Evolutionary conservation across 2,113 vertebrate genomes (phyloP), one percentile per base, ranked within the genome.

Genomic region (Microcebus jonahi): DNA sequence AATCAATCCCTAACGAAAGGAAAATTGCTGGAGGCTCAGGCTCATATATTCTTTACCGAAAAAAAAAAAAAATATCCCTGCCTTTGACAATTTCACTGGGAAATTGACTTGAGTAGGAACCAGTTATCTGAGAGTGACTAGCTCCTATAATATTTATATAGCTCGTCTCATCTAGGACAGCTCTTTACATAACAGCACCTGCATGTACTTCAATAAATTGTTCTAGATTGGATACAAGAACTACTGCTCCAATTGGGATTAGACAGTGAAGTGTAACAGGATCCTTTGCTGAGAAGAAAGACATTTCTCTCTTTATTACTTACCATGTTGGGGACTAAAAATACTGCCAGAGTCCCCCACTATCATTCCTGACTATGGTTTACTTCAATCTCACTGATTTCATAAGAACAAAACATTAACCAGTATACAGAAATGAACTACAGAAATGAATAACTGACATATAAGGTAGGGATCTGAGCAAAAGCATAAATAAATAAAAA

Each of bases 361-460:
- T 67, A 12, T 53, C 25, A 42, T 31, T 11, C 3, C 9, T 55
- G 42, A 34, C 8, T 67, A 76, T 5, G 68, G 31, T 42, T 65
- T 57, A 88, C 48, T 79, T 76, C 75, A 90, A 50, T 79, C 36
- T 90, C 63, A 88, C 23, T 84, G 25, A 88, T 86, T 97, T 91
- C 50, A 21, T 34, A 90, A 80, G 76, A 96, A 98, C 79, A 59
- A 61, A 55, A 88, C 68, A 73, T 31, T 83, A 87, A 95, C 20
- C 21, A 88, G 86, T n/a, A 2, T 91, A 96, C 42, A 42, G 83
- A 94, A 80, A 83, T 65, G 15, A 90, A 61, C 8, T 20, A 61
- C 23, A 75, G 23, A 90, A 87, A 88, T 90, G 63, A 97, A 39
- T 3, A 97, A 96, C 97, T 92, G 31, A 57, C 63, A 67, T 94